Percentiles rank a stretch among this genome's conserved stretches.
Conservation (phyloP, 1,140 invertebrate species). For the Fopius arisanus region DNA sequence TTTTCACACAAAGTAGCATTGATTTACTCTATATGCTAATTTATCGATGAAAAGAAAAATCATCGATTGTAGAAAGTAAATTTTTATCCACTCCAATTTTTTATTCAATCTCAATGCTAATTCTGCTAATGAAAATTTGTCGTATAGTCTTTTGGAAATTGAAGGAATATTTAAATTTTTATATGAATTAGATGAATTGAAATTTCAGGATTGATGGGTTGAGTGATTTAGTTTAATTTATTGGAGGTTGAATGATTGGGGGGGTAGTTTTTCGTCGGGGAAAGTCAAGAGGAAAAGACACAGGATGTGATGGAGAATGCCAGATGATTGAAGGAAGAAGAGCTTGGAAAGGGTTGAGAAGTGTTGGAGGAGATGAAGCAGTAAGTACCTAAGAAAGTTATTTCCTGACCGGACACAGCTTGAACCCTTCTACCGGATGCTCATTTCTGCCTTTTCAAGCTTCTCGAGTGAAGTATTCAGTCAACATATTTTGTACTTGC, state of each 20-base stretch:
- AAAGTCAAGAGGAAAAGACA: background rate
- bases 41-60: background rate
- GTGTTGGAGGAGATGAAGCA: slow-evolving; percentile 39
- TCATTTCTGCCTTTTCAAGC: slow-evolving; percentile 8
- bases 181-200: background rate
- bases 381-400: slow-evolving; percentile 46
- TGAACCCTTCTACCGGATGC: slow-evolving; percentile 35
- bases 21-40: background rate
- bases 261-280: background rate
- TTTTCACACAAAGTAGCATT: background rate
- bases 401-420: slow-evolving; percentile 42
- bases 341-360: slow-evolving; percentile 7
- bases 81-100: too few species aligned
- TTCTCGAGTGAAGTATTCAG: background rate
- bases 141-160: too few species aligned
- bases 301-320: slow-evolving; percentile 3
- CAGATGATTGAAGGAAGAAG: background rate
- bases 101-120: too few species aligned
- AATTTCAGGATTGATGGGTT: background rate
- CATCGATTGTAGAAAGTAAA: too few species aligned
- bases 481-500: background rate
- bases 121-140: too few species aligned
- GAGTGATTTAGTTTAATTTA: too few species aligned
- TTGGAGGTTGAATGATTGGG: too few species aligned
- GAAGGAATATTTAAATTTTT: too few species aligned